phyloP scores from a whole-genome alignment of 2,888 invertebrate genomes.

The Erannis defoliaria region DNA sequence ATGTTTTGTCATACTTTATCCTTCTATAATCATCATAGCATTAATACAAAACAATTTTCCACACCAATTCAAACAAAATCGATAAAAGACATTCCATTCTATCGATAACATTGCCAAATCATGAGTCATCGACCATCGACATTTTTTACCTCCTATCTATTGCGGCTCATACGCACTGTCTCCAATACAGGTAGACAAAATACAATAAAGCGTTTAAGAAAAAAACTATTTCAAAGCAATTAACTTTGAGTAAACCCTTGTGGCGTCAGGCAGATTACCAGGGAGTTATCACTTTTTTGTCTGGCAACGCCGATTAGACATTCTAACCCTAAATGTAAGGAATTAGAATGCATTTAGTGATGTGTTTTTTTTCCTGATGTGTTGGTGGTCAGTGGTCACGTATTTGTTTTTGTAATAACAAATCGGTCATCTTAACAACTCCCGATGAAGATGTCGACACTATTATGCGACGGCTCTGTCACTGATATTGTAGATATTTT shows the following conservation, averaged over 20 bases:
- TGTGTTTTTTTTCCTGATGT: conserved; percentile 43
- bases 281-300: conserved; percentile 82
- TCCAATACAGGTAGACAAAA: conserved; percentile 81
- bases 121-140: conserved; percentile 63
- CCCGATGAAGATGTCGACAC: conserved; percentile 65
- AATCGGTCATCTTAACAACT: conserved; percentile 73
- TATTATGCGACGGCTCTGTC: not conserved
- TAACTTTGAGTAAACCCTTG: conserved; percentile 77
- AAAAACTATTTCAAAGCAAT: conserved; percentile 81
- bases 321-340: conserved; percentile 48
- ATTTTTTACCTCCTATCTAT: conserved; percentile 65
- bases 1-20: conserved; percentile 1
- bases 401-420: conserved; percentile 81
- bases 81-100: conserved; percentile 64
- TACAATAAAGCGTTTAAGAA: conserved; percentile 79
- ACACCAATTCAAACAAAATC: conserved; percentile 62
- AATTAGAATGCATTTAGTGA: conserved; percentile 51
- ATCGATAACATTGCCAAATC: conserved; percentile 68
- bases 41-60: conserved; percentile 27
- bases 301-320: conserved; percentile 34
- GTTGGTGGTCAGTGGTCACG: conserved; percentile 81
- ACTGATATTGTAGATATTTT: not conserved
- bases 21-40: conserved; percentile 13
- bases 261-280: conserved; percentile 85
- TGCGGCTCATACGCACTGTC: conserved; percentile 66